Percentiles rank a stretch among this genome's conserved stretches.
These are phyloP conservation scores for Rhamphomyia laevipes DNA, from an alignment of 2,888 invertebrate genomes.

Conservation along the genomic window DNA sequence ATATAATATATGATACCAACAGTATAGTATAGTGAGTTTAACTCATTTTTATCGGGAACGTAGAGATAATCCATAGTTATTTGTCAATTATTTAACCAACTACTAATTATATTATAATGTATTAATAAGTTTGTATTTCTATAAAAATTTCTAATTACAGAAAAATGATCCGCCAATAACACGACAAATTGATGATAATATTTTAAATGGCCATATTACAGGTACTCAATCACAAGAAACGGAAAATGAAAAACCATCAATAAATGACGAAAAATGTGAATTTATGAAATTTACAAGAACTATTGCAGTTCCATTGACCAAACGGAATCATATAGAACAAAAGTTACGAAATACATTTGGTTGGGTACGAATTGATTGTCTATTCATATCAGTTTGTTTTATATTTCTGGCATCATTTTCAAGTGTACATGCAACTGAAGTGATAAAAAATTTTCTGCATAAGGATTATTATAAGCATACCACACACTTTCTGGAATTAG, in stretches of 20 bases:
- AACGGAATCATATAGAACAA: slow-evolving; percentile 41
- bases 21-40: no score
- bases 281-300: not conserved
- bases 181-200: slow-evolving; percentile 7
- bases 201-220: not conserved
- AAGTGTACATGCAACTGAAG: slow-evolving; percentile 70
- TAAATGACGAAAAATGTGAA: not conserved
- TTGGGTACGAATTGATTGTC: slow-evolving; percentile 83
- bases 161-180: slow-evolving; percentile 10
- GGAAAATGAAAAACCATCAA: not conserved
- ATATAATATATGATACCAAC: no score
- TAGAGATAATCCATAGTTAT: no score
- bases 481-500: slow-evolving; percentile 61
- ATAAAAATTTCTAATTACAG: slow-evolving; percentile 12
- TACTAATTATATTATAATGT: no score
- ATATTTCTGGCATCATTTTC: slow-evolving; percentile 73
- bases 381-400: slow-evolving; percentile 68
- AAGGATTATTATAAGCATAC: slow-evolving; percentile 57
- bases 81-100: no score
- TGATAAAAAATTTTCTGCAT: slow-evolving; percentile 67
- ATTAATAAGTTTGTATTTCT: no score
- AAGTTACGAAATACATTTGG: slow-evolving; percentile 78
- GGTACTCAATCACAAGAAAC: not conserved
- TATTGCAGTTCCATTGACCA: not conserved
- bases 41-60: no score